A percentile compares a stretch with the other conserved stretches of the same genome.
Evolutionary conservation across 2,888 invertebrate species (phyloP).

Genomic region (Ophioninae sp.): DNA sequence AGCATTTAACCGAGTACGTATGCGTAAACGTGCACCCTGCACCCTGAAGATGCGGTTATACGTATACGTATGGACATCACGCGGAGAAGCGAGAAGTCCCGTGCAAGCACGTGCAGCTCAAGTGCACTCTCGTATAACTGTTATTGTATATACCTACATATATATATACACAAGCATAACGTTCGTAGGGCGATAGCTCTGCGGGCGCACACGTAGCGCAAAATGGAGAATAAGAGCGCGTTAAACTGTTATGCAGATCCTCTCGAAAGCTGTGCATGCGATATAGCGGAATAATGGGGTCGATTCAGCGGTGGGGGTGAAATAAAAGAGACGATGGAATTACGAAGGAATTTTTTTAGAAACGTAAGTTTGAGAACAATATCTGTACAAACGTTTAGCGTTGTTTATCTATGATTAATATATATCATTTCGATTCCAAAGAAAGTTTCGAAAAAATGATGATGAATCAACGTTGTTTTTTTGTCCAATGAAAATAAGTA

Average conservation of each 20-base stretch:
- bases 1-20: constrained; percentile 37
- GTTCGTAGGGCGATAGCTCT: constrained; percentile 3
- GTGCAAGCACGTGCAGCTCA: constrained; percentile 35
- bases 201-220: background rate
- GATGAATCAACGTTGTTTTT: no score
- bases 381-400: background rate
- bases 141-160: constrained; percentile 61
- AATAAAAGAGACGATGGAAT: background rate
- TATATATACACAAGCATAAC: constrained; percentile 43
- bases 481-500: no score
- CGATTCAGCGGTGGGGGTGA: background rate
- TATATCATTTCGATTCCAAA: no score
- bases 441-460: no score
- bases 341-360: background rate
- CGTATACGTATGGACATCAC: background rate
- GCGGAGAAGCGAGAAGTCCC: constrained; percentile 20
- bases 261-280: constrained; percentile 19
- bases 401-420: no score
- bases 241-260: constrained; percentile 51
- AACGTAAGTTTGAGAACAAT: background rate
- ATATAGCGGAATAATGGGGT: constrained; percentile 17
- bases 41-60: constrained; percentile 2
- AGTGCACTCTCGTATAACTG: constrained; percentile 47
- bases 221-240: constrained; percentile 28
- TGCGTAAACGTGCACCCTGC: constrained; percentile 14